Base-by-base conservation (phyloP, 30 jellyfish, hydroid and myxozoan species). In the Mastigias papua region DNA sequence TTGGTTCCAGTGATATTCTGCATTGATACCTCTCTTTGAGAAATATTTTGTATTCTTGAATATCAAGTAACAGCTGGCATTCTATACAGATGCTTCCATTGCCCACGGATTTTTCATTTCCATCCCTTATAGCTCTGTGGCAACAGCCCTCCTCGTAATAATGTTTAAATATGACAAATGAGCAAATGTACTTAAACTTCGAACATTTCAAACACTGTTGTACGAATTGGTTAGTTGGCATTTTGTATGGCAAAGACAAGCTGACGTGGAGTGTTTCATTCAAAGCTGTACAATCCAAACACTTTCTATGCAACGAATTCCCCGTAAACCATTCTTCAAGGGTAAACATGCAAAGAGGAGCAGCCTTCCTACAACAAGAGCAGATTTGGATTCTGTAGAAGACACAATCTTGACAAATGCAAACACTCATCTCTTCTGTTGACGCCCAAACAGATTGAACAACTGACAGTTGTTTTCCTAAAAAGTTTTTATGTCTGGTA, bases 341-440 rank as follows among this genome's bases (percentile, higher is more conserved):
- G 9, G 98, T 76, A 60, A 31, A 95, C 99, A 90, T 95, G 71
- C 99, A 95, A n/a, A 95, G 92, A 16, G 99, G 99, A 15, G 93
- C 91, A 16, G 96, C 97, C 35, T 84, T 86, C 19, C 58, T 61
- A 62, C 99, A 95, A 20, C 87, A 76, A 32, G 90, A 63, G 73
- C 99, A 95, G 10, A 68, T 80, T 34, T 95, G 97, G 15, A 95
- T 76, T 48, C 97, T 93, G 73, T 95, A 95, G 76, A 48, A 95
- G n/a, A 95, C 97, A 74, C 99, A 95, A 58, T 95, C 97, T 66
- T 80, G 89, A 87, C 99, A 95, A 33, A 95, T 81, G 73, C 99
- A 95, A 15, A 78, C 98, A 29, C 32, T 48, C 11, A 80, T 54
- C 50, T 88, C 90, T 80, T 69, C 48, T 2, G 74, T 64, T 54